Evolutionary conservation across 2,888 invertebrate genomes (phyloP).

Genomic region (Tinea semifulvella): DNA sequence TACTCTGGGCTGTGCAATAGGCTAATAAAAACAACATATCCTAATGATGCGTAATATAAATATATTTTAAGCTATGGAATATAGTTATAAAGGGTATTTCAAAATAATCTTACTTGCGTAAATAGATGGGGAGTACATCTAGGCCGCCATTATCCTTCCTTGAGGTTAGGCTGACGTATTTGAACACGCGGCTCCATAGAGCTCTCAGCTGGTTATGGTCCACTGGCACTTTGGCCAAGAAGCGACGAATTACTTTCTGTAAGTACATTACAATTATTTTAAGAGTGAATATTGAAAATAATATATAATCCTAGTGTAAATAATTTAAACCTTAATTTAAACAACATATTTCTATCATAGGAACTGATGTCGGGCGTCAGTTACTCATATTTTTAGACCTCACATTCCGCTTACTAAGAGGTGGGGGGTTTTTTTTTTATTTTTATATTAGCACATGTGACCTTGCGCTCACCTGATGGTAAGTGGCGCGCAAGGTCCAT

Average conservation of each 20-base stretch:
- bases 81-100: not conserved
- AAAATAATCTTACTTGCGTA: slow-evolving; percentile 55
- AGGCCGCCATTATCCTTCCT: slow-evolving; percentile 66
- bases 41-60: not conserved
- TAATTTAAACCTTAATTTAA: no score
- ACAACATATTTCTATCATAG: not conserved
- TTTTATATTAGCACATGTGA: no score
- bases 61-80: not conserved
- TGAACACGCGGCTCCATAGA: slow-evolving; percentile 69
- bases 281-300: no score
- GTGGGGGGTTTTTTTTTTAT: no score
- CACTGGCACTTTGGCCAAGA: slow-evolving; percentile 67
- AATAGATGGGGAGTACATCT: slow-evolving; percentile 64
- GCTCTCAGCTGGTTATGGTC: slow-evolving; percentile 60
- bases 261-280: not conserved
- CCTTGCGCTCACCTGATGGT: no score
- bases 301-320: no score
- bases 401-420: not conserved
- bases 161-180: slow-evolving; percentile 66
- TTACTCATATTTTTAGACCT: not conserved
- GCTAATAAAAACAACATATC: no score
- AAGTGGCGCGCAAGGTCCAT: no score
- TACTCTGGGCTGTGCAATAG: no score
- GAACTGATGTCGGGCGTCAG: not conserved
- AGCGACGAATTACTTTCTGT: slow-evolving; percentile 73